Evolutionary conservation across 2,888 invertebrate species (phyloP).

Genomic region (Apeira syringaria): DNA sequence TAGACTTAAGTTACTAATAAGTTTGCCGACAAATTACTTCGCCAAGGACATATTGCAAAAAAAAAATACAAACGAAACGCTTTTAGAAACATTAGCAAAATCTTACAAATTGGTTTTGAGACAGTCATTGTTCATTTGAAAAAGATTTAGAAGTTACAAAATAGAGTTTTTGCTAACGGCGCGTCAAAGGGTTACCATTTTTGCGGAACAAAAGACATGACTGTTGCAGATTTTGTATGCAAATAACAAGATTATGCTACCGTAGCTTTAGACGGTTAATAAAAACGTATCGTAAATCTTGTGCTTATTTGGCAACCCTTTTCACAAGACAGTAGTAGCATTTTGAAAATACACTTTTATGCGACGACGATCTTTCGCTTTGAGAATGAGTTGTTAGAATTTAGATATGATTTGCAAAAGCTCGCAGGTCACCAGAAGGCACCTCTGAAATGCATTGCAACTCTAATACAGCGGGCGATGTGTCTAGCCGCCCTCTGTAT

Average conservation of each 20-base stretch:
- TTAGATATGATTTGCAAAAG: no score
- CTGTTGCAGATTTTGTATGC: slow-evolving; percentile 73
- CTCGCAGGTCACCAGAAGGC: no score
- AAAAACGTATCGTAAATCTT: slow-evolving; percentile 45
- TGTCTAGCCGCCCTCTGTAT: no score
- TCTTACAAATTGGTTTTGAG: slow-evolving; percentile 44
- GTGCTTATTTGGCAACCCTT: slow-evolving; percentile 50
- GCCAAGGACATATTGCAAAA: slow-evolving; percentile 16
- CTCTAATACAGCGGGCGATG: no score
- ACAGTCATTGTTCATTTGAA: slow-evolving; percentile 37
- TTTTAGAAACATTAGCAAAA: slow-evolving; percentile 33
- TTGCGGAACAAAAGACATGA: slow-evolving; percentile 59
- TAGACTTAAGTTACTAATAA: not conserved
- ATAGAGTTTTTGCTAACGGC: slow-evolving; percentile 54
- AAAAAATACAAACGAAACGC: slow-evolving; percentile 20
- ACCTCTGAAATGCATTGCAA: no score
- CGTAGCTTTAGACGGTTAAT: slow-evolving; percentile 54
- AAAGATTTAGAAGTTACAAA: slow-evolving; percentile 35
- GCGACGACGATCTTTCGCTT: no score
- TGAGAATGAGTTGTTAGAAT: no score
- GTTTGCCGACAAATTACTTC: slow-evolving; percentile 13
- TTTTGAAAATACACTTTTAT: slow-evolving; percentile 14
- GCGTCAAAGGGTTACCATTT: slow-evolving; percentile 69
- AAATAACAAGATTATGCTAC: slow-evolving; percentile 81
- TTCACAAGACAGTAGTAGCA: slow-evolving; percentile 60